These are phyloP conservation scores for Cheilosia variabilis DNA, from an alignment of 2,888 invertebrate species.

Conservation along the genomic window DNA sequence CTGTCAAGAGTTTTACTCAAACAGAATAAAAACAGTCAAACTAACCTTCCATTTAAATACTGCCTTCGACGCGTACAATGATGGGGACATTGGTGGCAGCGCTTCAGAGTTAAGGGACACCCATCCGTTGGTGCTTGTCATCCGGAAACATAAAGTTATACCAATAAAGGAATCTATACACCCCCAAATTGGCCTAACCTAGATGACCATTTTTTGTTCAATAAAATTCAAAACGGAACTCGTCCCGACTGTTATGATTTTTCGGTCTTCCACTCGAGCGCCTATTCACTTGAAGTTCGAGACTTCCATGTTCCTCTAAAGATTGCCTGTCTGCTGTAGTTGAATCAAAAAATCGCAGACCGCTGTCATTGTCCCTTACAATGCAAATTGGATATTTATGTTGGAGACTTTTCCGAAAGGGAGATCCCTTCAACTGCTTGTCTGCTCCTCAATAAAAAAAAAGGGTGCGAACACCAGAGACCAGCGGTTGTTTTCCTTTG, in stretches of 20 bases:
- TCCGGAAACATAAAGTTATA: slow-evolving; percentile 55
- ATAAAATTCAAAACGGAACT: slow-evolving; percentile 60
- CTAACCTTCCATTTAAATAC: slow-evolving; percentile 51
- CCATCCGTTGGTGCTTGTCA: slow-evolving; percentile 59
- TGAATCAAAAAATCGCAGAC: slow-evolving; percentile 10
- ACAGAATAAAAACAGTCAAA: background rate
- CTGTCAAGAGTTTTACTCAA: slow-evolving; percentile 29
- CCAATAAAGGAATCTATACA: slow-evolving; percentile 49
- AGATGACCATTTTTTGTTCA: slow-evolving; percentile 42
- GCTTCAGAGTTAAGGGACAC: slow-evolving; percentile 19
- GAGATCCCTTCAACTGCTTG: slow-evolving; percentile 26
- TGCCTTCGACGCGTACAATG: slow-evolving; percentile 25
- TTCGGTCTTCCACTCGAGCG: slow-evolving; percentile 5
- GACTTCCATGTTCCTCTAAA: slow-evolving; percentile 3
- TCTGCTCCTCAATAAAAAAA: background rate
- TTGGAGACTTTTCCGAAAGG: background rate
- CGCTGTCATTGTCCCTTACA: slow-evolving; percentile 15
- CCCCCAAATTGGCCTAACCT: background rate
- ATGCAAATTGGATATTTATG: slow-evolving; percentile 64
- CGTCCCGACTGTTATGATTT: slow-evolving; percentile 46
- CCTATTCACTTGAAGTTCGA: slow-evolving; percentile 40
- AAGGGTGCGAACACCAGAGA: slow-evolving; percentile 35
- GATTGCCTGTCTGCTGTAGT: slow-evolving; percentile 4
- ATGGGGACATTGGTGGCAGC: slow-evolving; percentile 11
- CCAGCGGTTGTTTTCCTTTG: slow-evolving; percentile 10